Base-by-base conservation (phyloP, 2,888 invertebrate genomes). In the Slavum lentiscoides region DNA sequence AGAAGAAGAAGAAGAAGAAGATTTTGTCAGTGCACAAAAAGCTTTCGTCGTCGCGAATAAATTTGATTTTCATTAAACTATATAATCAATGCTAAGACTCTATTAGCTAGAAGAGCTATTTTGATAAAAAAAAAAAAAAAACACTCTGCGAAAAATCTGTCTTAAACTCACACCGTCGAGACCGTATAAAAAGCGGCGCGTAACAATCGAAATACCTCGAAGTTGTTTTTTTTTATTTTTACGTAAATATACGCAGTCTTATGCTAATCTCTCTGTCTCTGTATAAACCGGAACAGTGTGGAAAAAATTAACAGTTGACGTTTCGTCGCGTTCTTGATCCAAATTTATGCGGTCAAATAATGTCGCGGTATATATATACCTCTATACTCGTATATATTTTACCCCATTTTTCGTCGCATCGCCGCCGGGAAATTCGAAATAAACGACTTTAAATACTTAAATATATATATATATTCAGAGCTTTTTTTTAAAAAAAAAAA, bases 321-420 rank as follows among this genome's bases (percentile, higher is more conserved):
- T 58, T 80, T 72, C 21, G 55, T 13, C 37, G 23, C 23, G 64
- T 72, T 62, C 77, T 21, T 70, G 77, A 77, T 80, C 80, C 80
- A 80, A 80, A 80, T 80, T 72, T 80, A 80, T 80, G 80, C 80
- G 64, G 66, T 80, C 64, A 80, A 70, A 72, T 64, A 64, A 49
- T 1, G 11, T 49, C 15, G 13, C 3, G 8, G n/a, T 59, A 59
- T 59, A n/a, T 59, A 59, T 59, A 30, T 30, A 30, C 30, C 30
- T 30, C 30, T 30, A 30, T 30, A 30, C 30, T 30, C n/a, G 9
- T 21, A 58, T 19, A 15, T 64, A 64, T 64, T 68, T 43, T 49
- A 9, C n/a, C 21, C 15, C 19, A n/a, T 6, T 55, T 55, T 55
- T 55, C 19, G 5, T 55, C 55, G 6, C 43, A 39, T 49, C 49